A percentile compares a stretch with the other conserved stretches of the same genome.
Conservation (phyloP, 2,113 vertebrate species). For the Mirza zaza region DNA sequence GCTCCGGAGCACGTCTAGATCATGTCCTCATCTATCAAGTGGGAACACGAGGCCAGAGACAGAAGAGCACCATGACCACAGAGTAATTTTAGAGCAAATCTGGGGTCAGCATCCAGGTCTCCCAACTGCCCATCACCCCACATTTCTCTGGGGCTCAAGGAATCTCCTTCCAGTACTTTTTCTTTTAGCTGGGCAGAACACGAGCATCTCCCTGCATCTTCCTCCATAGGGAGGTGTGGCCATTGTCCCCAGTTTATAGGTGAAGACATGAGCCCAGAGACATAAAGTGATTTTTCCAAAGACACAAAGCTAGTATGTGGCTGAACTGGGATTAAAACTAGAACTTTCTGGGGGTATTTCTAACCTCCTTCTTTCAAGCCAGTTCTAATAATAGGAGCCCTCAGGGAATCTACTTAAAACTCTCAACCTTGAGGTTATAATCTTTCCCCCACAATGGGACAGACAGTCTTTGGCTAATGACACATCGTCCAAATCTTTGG, state of each 20-base stretch:
- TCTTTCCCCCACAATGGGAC: neutral
- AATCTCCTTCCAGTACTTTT: neutral
- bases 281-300: neutral
- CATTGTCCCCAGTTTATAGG: neutral
- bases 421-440: neutral
- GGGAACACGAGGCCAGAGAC: neutral
- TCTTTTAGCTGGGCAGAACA: neutral
- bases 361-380: neutral
- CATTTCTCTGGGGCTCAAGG: neutral
- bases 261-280: neutral
- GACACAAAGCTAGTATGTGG: neutral
- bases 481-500: neutral
- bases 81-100: neutral
- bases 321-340: neutral
- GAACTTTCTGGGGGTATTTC: neutral
- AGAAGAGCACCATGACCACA: neutral
- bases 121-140: neutral
- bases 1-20: neutral
- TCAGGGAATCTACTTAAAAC: neutral
- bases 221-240: neutral
- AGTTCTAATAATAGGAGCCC: neutral
- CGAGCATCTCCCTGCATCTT: neutral
- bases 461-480: neutral
- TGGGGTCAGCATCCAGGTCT: neutral
- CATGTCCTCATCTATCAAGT: neutral